Evolutionary conservation across 2,888 invertebrate genomes (phyloP).

Genomic region (Antitype chi): DNA sequence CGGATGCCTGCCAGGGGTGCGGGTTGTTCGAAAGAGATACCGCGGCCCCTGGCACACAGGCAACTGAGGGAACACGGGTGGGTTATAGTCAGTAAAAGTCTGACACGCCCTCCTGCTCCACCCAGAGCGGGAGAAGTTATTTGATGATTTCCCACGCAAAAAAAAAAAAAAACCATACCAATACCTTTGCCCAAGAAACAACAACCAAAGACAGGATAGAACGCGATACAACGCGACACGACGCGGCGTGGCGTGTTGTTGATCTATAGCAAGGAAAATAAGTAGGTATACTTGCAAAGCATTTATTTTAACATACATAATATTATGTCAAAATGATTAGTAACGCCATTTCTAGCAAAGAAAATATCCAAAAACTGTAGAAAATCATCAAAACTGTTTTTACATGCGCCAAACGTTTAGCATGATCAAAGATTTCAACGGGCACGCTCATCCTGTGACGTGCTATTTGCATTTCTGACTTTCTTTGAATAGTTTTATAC

Average conservation of each 20-base stretch:
- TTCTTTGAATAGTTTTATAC: background rate
- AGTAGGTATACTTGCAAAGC: background rate
- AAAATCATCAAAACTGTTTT: background rate
- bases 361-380: background rate
- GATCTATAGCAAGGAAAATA: background rate
- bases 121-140: no score
- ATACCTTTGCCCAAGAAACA: background rate
- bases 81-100: no score
- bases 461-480: background rate
- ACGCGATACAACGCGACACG: no score
- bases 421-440: conserved; percentile 21
- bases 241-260: no score
- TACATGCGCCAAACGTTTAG: background rate
- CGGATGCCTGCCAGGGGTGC: no score
- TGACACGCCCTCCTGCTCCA: no score
- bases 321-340: background rate
- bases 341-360: background rate
- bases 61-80: no score
- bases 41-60: no score
- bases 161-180: background rate
- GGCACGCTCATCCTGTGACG: background rate
- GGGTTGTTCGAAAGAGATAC: no score
- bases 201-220: background rate
- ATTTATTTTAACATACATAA: background rate
- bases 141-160: no score